phyloP scores from a whole-genome alignment of 2,888 invertebrate species.

The Tetranychus truncatus region DNA sequence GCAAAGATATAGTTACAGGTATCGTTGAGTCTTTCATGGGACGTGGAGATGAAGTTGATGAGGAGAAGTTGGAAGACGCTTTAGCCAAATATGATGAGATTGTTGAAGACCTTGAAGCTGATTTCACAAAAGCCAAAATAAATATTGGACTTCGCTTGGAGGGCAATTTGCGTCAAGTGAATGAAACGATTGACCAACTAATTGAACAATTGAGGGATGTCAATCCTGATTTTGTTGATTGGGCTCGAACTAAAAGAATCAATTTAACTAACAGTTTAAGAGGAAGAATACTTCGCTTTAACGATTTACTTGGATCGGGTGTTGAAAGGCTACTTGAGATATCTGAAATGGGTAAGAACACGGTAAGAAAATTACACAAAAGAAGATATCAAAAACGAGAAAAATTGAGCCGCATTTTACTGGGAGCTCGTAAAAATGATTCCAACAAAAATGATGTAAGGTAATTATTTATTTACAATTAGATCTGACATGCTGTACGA shows the following conservation, averaged over 20 bases:
- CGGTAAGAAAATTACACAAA: constrained; percentile 1
- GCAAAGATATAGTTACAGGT: background rate
- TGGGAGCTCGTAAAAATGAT: background rate
- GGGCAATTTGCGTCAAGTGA: background rate
- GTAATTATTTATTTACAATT: no score
- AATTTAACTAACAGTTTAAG: background rate
- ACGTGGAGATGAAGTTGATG: constrained; percentile 7
- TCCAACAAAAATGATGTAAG: background rate
- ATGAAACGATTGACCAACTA: background rate
- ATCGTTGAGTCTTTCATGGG: constrained; percentile 4
- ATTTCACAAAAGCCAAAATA: constrained; percentile 6
- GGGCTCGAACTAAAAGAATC: background rate
- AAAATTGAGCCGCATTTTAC: background rate
- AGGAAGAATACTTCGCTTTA: background rate
- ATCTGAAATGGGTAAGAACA: background rate
- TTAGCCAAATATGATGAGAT: constrained; percentile 5
- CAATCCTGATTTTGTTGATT: constrained; percentile 2
- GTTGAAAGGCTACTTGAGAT: constrained; percentile 3
- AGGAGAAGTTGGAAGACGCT: background rate
- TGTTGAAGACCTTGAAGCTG: background rate
- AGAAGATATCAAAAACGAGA: background rate
- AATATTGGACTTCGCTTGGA: background rate
- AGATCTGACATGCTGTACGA: no score
- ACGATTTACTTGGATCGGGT: background rate
- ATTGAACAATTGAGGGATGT: background rate